Evolutionary conservation across 1,140 invertebrate genomes (phyloP).

Genomic region (Brachystomella parvula): DNA sequence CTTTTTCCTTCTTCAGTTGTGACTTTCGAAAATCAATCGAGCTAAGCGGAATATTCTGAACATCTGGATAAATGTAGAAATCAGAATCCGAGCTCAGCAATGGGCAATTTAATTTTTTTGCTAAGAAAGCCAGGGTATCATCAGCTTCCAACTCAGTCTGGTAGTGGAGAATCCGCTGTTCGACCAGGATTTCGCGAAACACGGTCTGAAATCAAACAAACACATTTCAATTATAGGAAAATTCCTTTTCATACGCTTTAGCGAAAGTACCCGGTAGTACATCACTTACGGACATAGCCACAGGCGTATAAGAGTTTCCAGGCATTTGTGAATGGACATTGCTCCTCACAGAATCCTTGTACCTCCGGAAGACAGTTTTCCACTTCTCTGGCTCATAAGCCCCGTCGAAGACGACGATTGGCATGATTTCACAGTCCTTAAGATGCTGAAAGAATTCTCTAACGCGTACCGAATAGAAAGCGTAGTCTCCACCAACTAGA

Average conservation of each 20-base stretch:
- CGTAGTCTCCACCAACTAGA: constrained; percentile 48
- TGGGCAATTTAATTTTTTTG: constrained; percentile 46
- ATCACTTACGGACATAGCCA: constrained; percentile 1
- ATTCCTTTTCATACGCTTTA: not conserved
- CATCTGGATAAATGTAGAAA: constrained; percentile 46
- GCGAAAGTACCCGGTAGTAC: not conserved
- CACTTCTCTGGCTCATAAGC: constrained; percentile 41
- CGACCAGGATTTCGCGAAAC: constrained; percentile 42
- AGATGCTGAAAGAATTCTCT: constrained; percentile 44
- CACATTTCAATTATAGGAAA: not conserved
- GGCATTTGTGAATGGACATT: constrained; percentile 24
- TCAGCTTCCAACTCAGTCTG: constrained; percentile 50
- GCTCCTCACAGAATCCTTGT: constrained; percentile 38
- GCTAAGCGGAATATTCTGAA: constrained; percentile 46
- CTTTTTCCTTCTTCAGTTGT: constrained; percentile 13
- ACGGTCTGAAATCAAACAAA: constrained; percentile 41
- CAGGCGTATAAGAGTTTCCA: constrained; percentile 26
- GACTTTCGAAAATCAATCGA: constrained; percentile 39
- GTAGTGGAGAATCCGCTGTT: constrained; percentile 43
- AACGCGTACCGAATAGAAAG: constrained; percentile 42
- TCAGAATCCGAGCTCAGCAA: constrained; percentile 50
- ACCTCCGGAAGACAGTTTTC: constrained; percentile 40
- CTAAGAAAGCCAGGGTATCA: constrained; percentile 46
- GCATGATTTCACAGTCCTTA: constrained; percentile 43
- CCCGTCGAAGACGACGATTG: constrained; percentile 49